phyloP scores from a whole-genome alignment of 2,888 invertebrate species.

The Spisula solida region DNA sequence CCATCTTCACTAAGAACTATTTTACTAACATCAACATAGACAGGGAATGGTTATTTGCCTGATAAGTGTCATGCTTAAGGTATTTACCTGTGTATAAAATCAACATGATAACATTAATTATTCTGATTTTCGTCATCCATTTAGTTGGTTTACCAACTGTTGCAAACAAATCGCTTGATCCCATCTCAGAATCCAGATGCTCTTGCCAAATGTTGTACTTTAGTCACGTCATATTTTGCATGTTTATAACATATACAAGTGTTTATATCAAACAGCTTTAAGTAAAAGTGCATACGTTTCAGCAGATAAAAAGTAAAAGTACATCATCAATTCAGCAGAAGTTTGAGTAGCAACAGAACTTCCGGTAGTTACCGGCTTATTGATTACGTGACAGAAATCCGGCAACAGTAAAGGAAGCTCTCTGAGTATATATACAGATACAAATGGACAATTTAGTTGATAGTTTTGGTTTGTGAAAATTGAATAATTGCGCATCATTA shows the following conservation, averaged over 20 bases:
- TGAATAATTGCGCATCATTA: no score
- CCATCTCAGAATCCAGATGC: background rate
- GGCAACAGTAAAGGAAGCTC: no score
- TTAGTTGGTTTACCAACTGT: conserved; percentile 4
- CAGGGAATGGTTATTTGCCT: background rate
- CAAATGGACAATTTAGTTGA: no score
- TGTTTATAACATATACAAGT: background rate
- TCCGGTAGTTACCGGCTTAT: no score
- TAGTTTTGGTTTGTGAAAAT: no score
- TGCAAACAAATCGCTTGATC: background rate
- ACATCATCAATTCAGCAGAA: no score
- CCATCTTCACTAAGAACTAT: background rate
- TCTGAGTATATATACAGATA: no score
- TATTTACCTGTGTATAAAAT: conserved; percentile 11
- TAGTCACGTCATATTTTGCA: background rate
- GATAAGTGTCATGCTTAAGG: background rate
- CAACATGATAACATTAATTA: background rate
- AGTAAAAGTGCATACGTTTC: no score
- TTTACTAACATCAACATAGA: background rate
- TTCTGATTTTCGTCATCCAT: background rate
- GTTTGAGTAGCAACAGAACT: no score
- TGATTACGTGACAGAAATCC: no score
- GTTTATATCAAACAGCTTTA: no score
- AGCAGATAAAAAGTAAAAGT: no score
- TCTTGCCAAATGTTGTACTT: background rate